A percentile compares a stretch with the other conserved stretches of the same genome.
These are phyloP conservation scores for Erethizon dorsatum DNA, from an alignment of 2,797 vertebrate genomes.

Conservation along the genomic window DNA sequence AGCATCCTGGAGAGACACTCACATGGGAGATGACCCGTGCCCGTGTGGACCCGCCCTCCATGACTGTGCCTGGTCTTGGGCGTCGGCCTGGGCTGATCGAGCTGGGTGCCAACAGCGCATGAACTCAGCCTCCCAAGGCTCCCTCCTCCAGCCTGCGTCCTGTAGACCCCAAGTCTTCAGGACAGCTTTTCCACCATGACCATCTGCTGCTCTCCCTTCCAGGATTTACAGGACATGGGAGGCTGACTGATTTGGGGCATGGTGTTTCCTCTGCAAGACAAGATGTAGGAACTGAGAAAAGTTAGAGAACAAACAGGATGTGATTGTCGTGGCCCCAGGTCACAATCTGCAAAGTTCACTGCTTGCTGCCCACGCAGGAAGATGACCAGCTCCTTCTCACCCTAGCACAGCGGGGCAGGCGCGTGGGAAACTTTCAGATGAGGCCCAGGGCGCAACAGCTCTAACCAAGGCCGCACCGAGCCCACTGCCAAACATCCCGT, in stretches of 20 bases:
- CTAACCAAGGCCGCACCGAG: too few species aligned
- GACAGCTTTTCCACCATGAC: neutral
- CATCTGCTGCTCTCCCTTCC: neutral
- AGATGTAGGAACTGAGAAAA: neutral
- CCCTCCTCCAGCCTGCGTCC: neutral
- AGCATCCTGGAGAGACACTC: neutral
- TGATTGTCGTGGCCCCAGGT: neutral
- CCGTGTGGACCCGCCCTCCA: neutral
- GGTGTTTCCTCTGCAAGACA: neutral
- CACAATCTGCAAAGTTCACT: neutral
- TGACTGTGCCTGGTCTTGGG: neutral
- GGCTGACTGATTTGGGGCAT: neutral
- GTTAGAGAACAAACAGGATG: neutral
- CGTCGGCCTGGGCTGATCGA: neutral
- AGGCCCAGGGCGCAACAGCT: neutral
- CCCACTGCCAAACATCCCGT: too few species aligned
- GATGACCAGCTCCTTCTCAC: neutral
- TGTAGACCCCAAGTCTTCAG: neutral
- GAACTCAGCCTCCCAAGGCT: neutral
- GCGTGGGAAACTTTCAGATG: neutral
- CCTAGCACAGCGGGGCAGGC: neutral
- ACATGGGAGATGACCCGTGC: neutral
- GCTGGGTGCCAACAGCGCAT: neutral
- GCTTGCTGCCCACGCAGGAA: neutral
- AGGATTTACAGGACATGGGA: neutral